A percentile compares a stretch with the other conserved stretches of the same genome.
Evolutionary conservation across 2,797 vertebrate species (phyloP).

Genomic region (Darevskia nairensis): DNA sequence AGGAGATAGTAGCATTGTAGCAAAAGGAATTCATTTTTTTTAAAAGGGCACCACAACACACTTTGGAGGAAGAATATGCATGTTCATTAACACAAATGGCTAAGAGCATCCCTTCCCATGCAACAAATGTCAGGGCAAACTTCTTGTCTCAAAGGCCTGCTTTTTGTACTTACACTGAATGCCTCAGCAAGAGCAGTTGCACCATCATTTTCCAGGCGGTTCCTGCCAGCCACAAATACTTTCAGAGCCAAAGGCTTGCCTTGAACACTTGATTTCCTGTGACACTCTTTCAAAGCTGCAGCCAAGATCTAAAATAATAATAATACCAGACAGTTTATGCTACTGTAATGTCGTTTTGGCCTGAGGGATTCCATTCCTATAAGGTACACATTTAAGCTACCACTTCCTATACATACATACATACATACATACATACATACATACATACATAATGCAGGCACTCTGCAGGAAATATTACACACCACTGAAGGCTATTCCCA

Average conservation of each 20-base stretch:
- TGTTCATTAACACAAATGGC: background rate
- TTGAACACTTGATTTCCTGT: slow-evolving; percentile 84
- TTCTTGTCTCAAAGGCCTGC: background rate
- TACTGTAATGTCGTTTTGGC: slow-evolving; percentile 3
- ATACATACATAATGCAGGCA: background rate
- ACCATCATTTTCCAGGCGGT: slow-evolving; percentile 96
- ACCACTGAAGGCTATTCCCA: background rate
- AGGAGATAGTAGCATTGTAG: background rate
- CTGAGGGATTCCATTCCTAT: slow-evolving; percentile 4
- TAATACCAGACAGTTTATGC: slow-evolving; percentile 32
- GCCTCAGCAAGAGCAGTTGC: slow-evolving; percentile 94
- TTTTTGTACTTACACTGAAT: slow-evolving; percentile 86
- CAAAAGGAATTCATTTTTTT: background rate
- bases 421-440: background rate
- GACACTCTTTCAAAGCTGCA: slow-evolving; percentile 86
- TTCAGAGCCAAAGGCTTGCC: slow-evolving; percentile 88
- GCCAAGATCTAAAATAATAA: slow-evolving; percentile 88
- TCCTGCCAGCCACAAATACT: slow-evolving; percentile 94
- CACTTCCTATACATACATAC: background rate
- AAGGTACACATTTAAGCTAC: background rate
- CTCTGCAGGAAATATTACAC: background rate
- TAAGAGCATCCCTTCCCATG: background rate
- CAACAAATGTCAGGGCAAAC: background rate
- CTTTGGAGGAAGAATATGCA: background rate
- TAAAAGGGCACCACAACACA: background rate